These are phyloP conservation scores for Corythornis cristatus DNA, from an alignment of 2,113 vertebrate species.

Conservation along the genomic window DNA sequence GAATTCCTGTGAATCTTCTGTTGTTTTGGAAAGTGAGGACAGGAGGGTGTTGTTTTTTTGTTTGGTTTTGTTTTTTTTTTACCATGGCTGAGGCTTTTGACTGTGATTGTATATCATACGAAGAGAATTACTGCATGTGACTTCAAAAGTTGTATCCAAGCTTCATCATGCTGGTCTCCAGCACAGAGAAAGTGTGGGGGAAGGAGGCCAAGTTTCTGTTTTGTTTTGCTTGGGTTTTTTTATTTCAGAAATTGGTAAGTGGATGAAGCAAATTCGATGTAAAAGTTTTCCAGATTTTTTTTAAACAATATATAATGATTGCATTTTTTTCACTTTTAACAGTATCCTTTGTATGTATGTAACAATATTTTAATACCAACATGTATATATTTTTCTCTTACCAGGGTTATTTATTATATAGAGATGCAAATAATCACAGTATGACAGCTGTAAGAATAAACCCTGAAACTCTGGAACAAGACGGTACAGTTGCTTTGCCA, in stretches of 20 bases:
- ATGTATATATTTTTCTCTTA: not conserved
- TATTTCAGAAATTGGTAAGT: not conserved
- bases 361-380: not conserved
- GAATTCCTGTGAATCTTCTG: not conserved
- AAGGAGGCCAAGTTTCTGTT: fast-evolving
- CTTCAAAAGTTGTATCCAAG: not conserved
- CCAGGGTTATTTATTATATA: conserved; percentile 95
- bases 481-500: conserved; percentile 91
- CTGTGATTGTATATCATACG: not conserved
- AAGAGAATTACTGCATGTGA: not conserved
- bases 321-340: not conserved
- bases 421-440: conserved; percentile 92
- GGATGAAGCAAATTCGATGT: not conserved
- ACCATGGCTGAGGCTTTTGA: not conserved
- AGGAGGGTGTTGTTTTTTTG: not conserved
- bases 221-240: not conserved
- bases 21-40: not conserved
- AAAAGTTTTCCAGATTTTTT: not conserved
- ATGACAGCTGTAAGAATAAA: conserved; percentile 96
- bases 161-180: not conserved
- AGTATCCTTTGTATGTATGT: not conserved
- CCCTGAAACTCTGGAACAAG: conserved; percentile 96
- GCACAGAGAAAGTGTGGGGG: not conserved
- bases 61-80: too few species aligned
- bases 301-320: not conserved